phyloP scores from a whole-genome alignment of 2,113 vertebrate genomes.

The Calyptommatus sinebrachiatus region DNA sequence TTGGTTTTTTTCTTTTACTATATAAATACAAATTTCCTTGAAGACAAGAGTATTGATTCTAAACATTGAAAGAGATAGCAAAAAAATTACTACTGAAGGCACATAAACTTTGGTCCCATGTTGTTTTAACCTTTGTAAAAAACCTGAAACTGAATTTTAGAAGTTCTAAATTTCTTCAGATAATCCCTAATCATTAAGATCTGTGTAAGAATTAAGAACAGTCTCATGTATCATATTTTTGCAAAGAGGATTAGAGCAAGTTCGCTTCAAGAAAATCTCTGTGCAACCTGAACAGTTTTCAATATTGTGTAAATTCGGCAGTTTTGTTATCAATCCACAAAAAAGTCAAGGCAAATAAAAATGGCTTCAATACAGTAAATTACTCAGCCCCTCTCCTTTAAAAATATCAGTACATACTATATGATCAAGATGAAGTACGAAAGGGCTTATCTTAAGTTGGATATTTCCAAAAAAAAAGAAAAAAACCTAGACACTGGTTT shows the following conservation, averaged over 20 bases:
- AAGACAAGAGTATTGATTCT: slow-evolving; percentile 46
- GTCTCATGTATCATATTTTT: slow-evolving; percentile 43
- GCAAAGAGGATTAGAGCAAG: slow-evolving; percentile 49
- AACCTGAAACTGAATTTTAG: slow-evolving; percentile 50
- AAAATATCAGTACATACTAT: slow-evolving; percentile 54
- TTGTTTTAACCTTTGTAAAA: slow-evolving; percentile 64
- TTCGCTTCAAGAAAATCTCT: slow-evolving; percentile 52
- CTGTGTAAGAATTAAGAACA: slow-evolving; percentile 60
- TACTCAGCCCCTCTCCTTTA: slow-evolving; percentile 33
- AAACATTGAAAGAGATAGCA: slow-evolving; percentile 63
- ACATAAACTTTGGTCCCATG: slow-evolving; percentile 86
- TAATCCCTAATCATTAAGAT: slow-evolving; percentile 50
- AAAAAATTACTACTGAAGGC: slow-evolving; percentile 75
- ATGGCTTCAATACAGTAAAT: slow-evolving; percentile 36
- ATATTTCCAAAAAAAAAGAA: slow-evolving; percentile 6
- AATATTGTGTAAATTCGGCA: slow-evolving; percentile 61
- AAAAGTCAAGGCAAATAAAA: slow-evolving; percentile 62
- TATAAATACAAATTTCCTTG: slow-evolving; percentile 48
- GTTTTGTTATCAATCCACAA: slow-evolving; percentile 58
- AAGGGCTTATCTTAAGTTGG: slow-evolving; percentile 23
- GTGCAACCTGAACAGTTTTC: slow-evolving; percentile 44
- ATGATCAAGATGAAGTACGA: slow-evolving; percentile 20
- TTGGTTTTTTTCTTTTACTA: slow-evolving; percentile 46
- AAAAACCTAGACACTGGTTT: neutral
- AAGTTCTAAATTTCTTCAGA: slow-evolving; percentile 50